Evolutionary conservation across 1,140 invertebrate species (phyloP), one percentile per base, ranked within the genome.

Genomic region (Pseudachorutes palmiensis): DNA sequence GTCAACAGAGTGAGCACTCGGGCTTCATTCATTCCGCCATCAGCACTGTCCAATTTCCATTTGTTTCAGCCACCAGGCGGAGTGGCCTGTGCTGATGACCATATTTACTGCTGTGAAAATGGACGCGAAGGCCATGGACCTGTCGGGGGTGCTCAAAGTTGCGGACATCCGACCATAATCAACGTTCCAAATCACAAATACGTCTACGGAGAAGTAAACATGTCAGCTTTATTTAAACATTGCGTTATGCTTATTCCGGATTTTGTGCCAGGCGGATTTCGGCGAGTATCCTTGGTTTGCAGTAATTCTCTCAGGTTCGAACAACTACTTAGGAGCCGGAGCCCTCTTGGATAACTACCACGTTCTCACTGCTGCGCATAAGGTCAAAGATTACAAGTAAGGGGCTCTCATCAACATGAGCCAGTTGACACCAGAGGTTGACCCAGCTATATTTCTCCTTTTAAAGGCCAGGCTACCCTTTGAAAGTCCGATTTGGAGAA

Each of bases 351-450:
- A 83, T 69, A 72, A 79, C 16, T 79, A 81, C 26, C 82, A 87
- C 74, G 82, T 89, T 3, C 73, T 88, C 1, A 88, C 87, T 1
- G 86, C 82, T 1, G 86, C 86, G 28, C 87, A 88, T 74, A 85
- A 86, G 75, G 78, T 88, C 33, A 74, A 79, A 30, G 63, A 70
- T 2, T 82, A 83, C 65, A 71, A 79, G 86, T 87, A 79, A 84
- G 83, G 81, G 31, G n/a, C n/a, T n/a, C n/a, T n/a, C n/a, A n/a
- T n/a, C n/a, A n/a, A n/a, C n/a, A n/a, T n/a, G n/a, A n/a, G n/a
- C n/a, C n/a, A n/a, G n/a, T n/a, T n/a, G n/a, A n/a, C n/a, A n/a
- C n/a, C n/a, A n/a, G n/a, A n/a, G n/a, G n/a, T n/a, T n/a, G n/a
- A n/a, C n/a, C n/a, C n/a, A n/a, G n/a, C n/a, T n/a, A n/a, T n/a